Conservation (phyloP, 2,113 vertebrate species). For the Nothoprocta perdicaria region DNA sequence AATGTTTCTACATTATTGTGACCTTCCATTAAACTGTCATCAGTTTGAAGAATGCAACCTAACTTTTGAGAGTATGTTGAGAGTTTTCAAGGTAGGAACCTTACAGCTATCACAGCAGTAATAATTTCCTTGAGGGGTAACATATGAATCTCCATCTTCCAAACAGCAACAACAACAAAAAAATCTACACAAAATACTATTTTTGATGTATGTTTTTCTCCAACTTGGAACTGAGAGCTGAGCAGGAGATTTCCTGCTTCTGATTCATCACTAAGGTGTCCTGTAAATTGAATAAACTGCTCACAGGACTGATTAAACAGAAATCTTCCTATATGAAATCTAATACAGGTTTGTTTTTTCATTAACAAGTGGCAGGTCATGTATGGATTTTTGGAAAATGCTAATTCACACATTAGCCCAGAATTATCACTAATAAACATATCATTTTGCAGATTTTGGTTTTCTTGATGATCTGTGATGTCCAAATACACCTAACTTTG, state of each 20-base stretch:
- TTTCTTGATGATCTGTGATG: background rate
- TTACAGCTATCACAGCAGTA: background rate
- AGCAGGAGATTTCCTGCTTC: background rate
- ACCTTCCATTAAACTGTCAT: background rate
- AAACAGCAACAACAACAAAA: background rate
- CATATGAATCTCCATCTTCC: background rate
- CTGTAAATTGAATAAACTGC: background rate
- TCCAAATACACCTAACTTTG: background rate
- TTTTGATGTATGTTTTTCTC: background rate
- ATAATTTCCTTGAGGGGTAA: background rate
- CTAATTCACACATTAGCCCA: background rate
- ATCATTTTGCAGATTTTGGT: background rate
- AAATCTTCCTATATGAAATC: background rate
- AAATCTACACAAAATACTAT: background rate
- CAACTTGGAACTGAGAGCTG: background rate
- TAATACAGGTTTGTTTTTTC: background rate
- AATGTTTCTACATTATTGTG: background rate
- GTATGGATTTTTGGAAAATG: background rate
- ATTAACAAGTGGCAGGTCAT: background rate
- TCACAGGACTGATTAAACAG: background rate
- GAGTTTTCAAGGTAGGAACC: background rate
- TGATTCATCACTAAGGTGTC: background rate
- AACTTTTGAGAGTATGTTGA: background rate
- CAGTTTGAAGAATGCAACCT: background rate
- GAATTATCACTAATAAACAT: background rate